Conservation (phyloP, 2,797 vertebrate genomes). For the Sphenodon punctatus region DNA sequence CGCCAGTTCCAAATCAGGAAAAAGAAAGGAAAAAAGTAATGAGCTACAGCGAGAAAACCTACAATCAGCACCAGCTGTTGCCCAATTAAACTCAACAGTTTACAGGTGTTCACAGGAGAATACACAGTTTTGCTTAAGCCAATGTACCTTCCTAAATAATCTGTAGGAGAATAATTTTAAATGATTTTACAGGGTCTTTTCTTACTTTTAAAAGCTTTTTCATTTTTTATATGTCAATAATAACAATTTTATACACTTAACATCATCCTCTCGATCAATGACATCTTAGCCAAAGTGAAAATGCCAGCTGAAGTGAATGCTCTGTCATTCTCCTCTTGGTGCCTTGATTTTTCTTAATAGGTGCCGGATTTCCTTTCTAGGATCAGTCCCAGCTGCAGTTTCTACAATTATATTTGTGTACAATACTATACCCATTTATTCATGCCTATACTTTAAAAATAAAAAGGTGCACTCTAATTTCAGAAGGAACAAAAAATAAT, state of each 20-base stretch:
- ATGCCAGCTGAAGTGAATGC: neutral
- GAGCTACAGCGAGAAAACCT: slow-evolving; percentile 67
- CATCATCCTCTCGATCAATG: neutral
- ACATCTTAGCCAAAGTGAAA: slow-evolving; percentile 15
- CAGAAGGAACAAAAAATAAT: too few species aligned
- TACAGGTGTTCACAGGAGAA: slow-evolving; percentile 70
- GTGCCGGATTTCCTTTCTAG: neutral
- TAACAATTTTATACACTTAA: slow-evolving; percentile 16
- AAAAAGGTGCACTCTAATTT: too few species aligned
- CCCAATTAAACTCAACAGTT: slow-evolving; percentile 74
- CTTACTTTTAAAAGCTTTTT: slow-evolving; percentile 17
- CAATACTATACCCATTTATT: neutral
- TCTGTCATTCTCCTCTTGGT: neutral
- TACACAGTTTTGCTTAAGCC: slow-evolving; percentile 39
- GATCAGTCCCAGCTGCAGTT: neutral
- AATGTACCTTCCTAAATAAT: slow-evolving; percentile 50
- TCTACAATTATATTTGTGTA: slow-evolving; percentile 22
- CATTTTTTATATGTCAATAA: neutral
- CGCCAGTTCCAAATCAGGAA: slow-evolving; percentile 45
- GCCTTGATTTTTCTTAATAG: neutral
- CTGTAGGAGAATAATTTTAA: slow-evolving; percentile 45
- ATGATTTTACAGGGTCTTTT: slow-evolving; percentile 25
- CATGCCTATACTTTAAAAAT: too few species aligned
- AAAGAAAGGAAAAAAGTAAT: slow-evolving; percentile 72
- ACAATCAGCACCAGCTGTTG: slow-evolving; percentile 74